Evolutionary conservation across 2,797 vertebrate genomes (phyloP).

Genomic region (Craterocephalus amniculus): DNA sequence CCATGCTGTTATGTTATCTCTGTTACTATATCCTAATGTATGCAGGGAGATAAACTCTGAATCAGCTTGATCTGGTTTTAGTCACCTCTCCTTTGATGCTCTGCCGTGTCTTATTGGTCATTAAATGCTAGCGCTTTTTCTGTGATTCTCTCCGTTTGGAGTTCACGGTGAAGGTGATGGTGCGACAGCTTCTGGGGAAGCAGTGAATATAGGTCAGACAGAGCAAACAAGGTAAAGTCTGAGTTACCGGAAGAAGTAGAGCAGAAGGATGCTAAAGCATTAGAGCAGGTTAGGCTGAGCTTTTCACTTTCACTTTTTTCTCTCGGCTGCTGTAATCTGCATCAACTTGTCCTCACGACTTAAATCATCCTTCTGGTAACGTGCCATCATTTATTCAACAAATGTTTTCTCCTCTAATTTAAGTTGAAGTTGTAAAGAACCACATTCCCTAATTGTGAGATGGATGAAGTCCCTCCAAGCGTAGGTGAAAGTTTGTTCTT

Average conservation of each 20-base stretch:
- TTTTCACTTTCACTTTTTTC: slow-evolving; percentile 42
- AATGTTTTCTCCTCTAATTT: slow-evolving; percentile 20
- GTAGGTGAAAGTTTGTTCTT: slow-evolving; percentile 13
- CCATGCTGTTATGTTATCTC: neutral
- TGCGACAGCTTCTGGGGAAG: slow-evolving; percentile 52
- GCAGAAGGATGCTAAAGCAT: slow-evolving; percentile 61
- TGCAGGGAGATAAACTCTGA: neutral
- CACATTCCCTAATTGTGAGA: slow-evolving; percentile 18
- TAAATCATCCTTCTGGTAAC: slow-evolving; percentile 4
- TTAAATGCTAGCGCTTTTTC: slow-evolving; percentile 19
- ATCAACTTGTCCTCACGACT: slow-evolving; percentile 13
- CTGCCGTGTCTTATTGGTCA: neutral
- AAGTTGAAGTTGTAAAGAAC: slow-evolving; percentile 5
- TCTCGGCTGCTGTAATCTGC: slow-evolving; percentile 27
- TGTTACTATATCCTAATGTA: neutral
- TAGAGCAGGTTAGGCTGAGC: slow-evolving; percentile 27
- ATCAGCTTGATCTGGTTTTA: slow-evolving; percentile 7
- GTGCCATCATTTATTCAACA: neutral
- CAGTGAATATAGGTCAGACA: slow-evolving; percentile 65
- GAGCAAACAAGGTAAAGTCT: slow-evolving; percentile 66
- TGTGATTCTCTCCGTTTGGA: slow-evolving; percentile 8
- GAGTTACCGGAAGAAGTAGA: slow-evolving; percentile 59
- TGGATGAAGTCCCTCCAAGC: slow-evolving; percentile 12
- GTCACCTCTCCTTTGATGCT: slow-evolving; percentile 21
- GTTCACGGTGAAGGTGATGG: slow-evolving; percentile 50